Percentiles rank a stretch among this genome's conserved stretches.
Evolutionary conservation across 2,113 vertebrate species (phyloP).

Genomic region (Rhynchomys soricoides): DNA sequence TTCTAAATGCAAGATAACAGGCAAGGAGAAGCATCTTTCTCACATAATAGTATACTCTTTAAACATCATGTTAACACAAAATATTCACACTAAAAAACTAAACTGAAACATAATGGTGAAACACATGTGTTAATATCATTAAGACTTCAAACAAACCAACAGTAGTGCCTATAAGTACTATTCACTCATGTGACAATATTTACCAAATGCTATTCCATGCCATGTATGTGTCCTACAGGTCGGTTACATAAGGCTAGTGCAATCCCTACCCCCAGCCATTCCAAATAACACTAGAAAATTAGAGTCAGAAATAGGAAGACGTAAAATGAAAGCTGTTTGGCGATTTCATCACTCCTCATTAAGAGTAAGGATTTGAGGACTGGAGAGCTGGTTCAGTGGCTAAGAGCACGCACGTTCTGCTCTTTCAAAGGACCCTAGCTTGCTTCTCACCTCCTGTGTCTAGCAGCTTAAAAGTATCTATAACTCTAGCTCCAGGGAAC

Average conservation of each 20-base stretch:
- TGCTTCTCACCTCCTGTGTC: background rate
- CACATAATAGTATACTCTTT: background rate
- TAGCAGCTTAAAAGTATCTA: background rate
- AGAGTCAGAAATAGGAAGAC: background rate
- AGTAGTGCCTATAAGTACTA: background rate
- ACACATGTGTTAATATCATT: background rate
- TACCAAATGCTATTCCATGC: background rate
- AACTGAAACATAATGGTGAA: background rate
- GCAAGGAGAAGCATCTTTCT: background rate
- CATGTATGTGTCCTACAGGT: background rate
- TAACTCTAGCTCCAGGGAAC: background rate
- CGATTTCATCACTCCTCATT: background rate
- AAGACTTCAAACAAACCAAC: conserved; percentile 34
- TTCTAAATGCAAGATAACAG: conserved; percentile 3
- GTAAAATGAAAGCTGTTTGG: background rate
- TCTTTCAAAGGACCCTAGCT: background rate
- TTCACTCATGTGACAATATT: background rate
- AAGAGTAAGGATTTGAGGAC: background rate
- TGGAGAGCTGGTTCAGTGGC: background rate
- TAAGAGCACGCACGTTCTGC: background rate
- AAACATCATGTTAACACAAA: background rate
- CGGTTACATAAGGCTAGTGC: background rate
- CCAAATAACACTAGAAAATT: background rate
- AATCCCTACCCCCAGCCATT: background rate
- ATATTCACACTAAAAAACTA: conserved; percentile 24